Evolutionary conservation across 1,140 invertebrate genomes (phyloP), one percentile per base, ranked within the genome.

Genomic region (Drosophila murphyi): DNA sequence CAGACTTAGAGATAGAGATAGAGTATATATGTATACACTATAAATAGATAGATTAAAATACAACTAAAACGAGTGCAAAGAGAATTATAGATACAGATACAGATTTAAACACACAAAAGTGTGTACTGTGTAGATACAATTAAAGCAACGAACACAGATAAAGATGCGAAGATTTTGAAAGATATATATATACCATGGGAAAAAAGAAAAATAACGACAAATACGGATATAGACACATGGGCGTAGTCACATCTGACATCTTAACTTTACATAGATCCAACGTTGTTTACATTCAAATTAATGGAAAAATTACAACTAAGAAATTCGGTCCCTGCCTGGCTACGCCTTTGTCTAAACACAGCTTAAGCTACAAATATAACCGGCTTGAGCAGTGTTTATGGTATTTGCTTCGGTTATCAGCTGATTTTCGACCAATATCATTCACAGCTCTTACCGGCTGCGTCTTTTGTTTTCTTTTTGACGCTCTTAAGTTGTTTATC

Each of bases 391-490:
- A n/a, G 20, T 32, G 29, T 29, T 20, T 37, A 8, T 37, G n/a
- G 2, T 50, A 31, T 41, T 20, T 41, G 5, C 39, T n/a, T n/a
- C 8, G 2, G 5, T 4, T 28, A 55, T 55, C 52, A 39, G 52
- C 35, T 55, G 52, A 41, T 41, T 8, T 39, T 20, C 6, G 31
- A 28, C 4, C 39, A 62, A 28, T 2, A 20, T 35, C 6, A 10
- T n/a, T 39, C 4, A 43, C 8, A 5, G 5, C 39, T 57, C 20
- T 41, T 47, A 60, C 29, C 41, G 63, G 59, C 37, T 4, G 10
- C 39, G 31, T 32, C 29, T 32, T 35, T 69, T 61, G 28, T 51
- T 63, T 43, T 55, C 20, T 32, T 51, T 64, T 48, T 31, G 3
- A 34, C 41, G 32, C 31, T 54, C 10, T 32, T 35, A 4, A 6